These are phyloP conservation scores for Sapajus apella DNA, from an alignment of 2,113 vertebrate species.

Conservation along the genomic window DNA sequence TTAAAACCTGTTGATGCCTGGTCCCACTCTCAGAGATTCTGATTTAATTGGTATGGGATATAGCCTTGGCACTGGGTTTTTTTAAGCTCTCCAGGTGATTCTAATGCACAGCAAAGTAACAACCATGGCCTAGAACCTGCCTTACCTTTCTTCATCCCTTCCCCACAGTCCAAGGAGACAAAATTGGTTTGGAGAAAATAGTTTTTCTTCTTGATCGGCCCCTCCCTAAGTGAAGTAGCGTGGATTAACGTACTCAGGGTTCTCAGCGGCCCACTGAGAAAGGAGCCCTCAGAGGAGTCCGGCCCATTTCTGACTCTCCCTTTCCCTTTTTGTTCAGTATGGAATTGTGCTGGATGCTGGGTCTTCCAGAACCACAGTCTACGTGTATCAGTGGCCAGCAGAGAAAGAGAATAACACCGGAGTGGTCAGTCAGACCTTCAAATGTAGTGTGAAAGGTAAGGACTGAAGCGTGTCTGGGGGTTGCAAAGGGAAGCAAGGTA, in stretches of 20 bases:
- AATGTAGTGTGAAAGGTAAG: conserved; percentile 91
- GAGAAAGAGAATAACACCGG: conserved; percentile 96
- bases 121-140: not conserved
- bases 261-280: not conserved
- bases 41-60: not conserved
- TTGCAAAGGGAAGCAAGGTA: not conserved
- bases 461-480: not conserved
- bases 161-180: not conserved
- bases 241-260: not conserved
- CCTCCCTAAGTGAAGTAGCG: not conserved
- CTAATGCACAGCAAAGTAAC: not conserved
- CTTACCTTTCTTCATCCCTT: not conserved
- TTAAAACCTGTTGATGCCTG: not conserved
- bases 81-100: not conserved
- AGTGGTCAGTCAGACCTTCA: conserved; percentile 89
- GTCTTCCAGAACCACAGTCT: conserved; percentile 95
- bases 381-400: conserved; percentile 96
- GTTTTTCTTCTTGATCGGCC: not conserved
- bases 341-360: conserved; percentile 96
- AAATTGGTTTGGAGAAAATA: not conserved
- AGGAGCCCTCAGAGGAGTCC: not conserved
- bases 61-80: not conserved
- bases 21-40: not conserved
- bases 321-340: conserved; percentile 83
- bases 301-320: not conserved